phyloP scores from a whole-genome alignment of 2,888 invertebrate genomes.

The Parnassius orleans region DNA sequence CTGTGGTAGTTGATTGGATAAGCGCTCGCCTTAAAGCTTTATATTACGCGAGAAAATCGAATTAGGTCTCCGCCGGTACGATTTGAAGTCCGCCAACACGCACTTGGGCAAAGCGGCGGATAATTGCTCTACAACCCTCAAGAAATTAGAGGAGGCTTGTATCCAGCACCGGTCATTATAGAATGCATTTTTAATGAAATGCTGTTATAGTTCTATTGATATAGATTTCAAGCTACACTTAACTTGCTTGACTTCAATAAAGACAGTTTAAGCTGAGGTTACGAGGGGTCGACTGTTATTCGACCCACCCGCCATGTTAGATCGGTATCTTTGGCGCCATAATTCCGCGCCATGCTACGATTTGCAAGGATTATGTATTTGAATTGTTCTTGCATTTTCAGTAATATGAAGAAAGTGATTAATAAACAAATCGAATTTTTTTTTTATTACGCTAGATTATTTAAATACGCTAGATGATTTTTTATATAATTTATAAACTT shows the following conservation, averaged over 20 bases:
- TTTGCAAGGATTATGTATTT: slow-evolving; percentile 60
- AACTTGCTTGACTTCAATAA: slow-evolving; percentile 45
- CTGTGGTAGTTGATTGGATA: too few relatives aligned
- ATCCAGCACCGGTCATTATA: too few relatives aligned
- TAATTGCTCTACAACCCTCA: too few relatives aligned
- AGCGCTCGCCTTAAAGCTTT: too few relatives aligned
- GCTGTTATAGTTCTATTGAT: slow-evolving; percentile 28
- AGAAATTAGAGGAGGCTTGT: too few relatives aligned
- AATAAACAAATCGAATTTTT: too few relatives aligned
- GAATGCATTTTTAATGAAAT: background rate
- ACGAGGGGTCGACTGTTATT: slow-evolving; percentile 57
- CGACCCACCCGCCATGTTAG: slow-evolving; percentile 58
- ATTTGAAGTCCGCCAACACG: too few relatives aligned
- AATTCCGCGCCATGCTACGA: slow-evolving; percentile 52
- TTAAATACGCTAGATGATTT: too few relatives aligned
- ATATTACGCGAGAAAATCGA: too few relatives aligned
- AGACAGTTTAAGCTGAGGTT: slow-evolving; percentile 51
- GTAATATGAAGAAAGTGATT: slow-evolving; percentile 40
- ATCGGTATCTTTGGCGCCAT: slow-evolving; percentile 72
- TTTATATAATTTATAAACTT: too few relatives aligned
- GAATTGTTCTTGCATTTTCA: slow-evolving; percentile 55
- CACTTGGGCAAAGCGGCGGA: too few relatives aligned
- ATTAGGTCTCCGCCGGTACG: too few relatives aligned
- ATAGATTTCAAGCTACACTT: slow-evolving; percentile 29
- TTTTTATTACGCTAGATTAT: background rate